Base-by-base conservation (phyloP, 2,797 vertebrate species). In the Champsocephalus esox region DNA sequence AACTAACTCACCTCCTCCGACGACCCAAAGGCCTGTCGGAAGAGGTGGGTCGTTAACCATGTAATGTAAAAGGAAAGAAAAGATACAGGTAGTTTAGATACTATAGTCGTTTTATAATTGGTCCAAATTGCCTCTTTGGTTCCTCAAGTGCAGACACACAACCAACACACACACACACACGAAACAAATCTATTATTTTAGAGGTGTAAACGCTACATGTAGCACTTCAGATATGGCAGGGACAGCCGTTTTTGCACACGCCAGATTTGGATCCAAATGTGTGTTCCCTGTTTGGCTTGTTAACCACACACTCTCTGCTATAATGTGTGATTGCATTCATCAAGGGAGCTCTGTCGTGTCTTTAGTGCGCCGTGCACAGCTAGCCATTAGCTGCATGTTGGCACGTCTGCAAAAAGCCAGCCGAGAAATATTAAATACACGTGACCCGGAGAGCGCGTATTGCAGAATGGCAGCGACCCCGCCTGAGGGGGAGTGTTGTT, bases 371-470 rank as follows among this genome's bases (percentile, higher is more conserved):
- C 44, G 4, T 51, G 64, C 68, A 38, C 66, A 48, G 66, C 69
- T 59, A 48, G 74, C 77, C 78, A 79, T 84, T 84, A 73, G 80
- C 68, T 19, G 73, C 61, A 73, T 1, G 55, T 82, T 74, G 70
- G 71, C 72, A 54, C 63, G 32, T 49, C 79, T 65, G 73, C 72
- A 74, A 82, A 81, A 77, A 70, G 43, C 78, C 69, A 59, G 64
- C 70, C 24, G 49, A n/a, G 75, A 83, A 80, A 84, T 86, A 87
- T 89, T 88, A 87, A 89, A 86, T 61, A 86, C 87, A 81, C 48
- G 11, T 89, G 87, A 90, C 90, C 87, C 61, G 14, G 73, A 69
- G 83, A 84, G 73, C 81, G 55, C 61, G 5, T 12, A 57, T 78
- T 81, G 85, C 88, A 87, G 81, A 77, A 80, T 74, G 83, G 77